A percentile compares a stretch with the other conserved stretches of the same genome.
phyloP scores from a whole-genome alignment of 2,113 vertebrate genomes.

The Phyllopteryx taeniolatus region DNA sequence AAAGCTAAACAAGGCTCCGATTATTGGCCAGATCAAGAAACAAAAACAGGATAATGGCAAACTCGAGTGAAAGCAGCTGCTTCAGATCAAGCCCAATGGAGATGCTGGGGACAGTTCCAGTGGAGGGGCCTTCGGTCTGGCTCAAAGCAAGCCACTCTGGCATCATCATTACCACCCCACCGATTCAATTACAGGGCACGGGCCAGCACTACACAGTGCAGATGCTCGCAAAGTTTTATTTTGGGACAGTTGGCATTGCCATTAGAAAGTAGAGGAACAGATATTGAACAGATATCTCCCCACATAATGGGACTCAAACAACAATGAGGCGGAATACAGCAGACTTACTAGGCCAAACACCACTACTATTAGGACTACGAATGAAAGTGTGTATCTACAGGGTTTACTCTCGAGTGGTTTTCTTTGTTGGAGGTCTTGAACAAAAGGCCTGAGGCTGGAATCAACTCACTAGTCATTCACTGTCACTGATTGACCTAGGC shows the following conservation, averaged over 20 bases:
- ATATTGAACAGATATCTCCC: conserved; percentile 21
- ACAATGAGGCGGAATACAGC: conserved; percentile 24
- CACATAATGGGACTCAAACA: conserved; percentile 38
- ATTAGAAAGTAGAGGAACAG: conserved; percentile 31
- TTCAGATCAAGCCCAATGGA: conserved; percentile 48
- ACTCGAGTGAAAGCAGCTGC: conserved; percentile 42
- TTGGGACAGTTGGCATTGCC: conserved; percentile 41
- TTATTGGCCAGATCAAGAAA: conserved; percentile 24
- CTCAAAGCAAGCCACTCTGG: conserved; percentile 50
- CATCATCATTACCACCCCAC: conserved; percentile 62
- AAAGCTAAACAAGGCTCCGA: conserved; percentile 11
- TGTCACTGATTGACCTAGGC: conserved; percentile 42
- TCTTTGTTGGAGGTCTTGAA: conserved; percentile 43
- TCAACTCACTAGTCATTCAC: conserved; percentile 42
- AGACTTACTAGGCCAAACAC: conserved; percentile 39
- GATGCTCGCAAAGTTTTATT: conserved; percentile 52
- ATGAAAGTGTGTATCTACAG: conserved; percentile 30
- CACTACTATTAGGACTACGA: conserved; percentile 7
- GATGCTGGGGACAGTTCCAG: conserved; percentile 42
- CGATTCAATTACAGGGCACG: conserved; percentile 70
- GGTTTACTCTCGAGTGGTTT: conserved; percentile 36
- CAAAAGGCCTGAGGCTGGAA: conserved; percentile 23
- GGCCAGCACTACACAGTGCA: conserved; percentile 36
- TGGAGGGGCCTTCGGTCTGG: conserved; percentile 53
- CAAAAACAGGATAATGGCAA: conserved; percentile 51